These are phyloP conservation scores for Agelaius phoeniceus DNA, from an alignment of 2,113 vertebrate genomes.

Conservation along the genomic window DNA sequence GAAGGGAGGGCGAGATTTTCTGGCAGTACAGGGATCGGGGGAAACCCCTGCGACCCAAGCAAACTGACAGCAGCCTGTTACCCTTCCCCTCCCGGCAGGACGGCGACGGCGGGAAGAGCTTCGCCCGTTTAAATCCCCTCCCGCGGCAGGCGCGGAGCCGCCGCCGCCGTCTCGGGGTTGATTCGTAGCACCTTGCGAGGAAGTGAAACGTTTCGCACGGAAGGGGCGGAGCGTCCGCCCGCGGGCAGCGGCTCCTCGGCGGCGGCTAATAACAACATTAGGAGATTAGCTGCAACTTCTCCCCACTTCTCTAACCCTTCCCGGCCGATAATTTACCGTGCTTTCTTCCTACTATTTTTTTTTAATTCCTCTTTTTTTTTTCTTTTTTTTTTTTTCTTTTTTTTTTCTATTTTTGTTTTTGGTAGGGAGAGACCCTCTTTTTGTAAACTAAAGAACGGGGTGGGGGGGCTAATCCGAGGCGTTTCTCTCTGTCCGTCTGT, in stretches of 20 bases:
- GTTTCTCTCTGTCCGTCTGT: not conserved
- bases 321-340: not conserved
- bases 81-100: not conserved
- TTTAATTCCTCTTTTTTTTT: not conserved
- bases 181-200: conserved; percentile 97
- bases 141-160: not conserved
- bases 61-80: not conserved
- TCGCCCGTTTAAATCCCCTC: not conserved
- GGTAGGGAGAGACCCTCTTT: not conserved
- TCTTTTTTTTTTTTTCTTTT: no score
- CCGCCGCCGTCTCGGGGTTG: conserved; percentile 82
- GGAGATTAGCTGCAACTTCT: conserved; percentile 28
- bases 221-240: conserved; percentile 90
- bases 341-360: not conserved
- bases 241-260: conserved; percentile 52
- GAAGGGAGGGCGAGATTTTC: not conserved
- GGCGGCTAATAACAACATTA: conserved; percentile 53
- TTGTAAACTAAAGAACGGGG: conserved; percentile 15
- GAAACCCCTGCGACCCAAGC: not conserved
- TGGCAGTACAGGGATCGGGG: not conserved
- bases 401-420: not conserved
- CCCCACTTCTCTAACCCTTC: not conserved
- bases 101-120: not conserved
- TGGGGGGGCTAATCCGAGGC: not conserved
- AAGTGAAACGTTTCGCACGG: conserved; percentile 92